These are phyloP conservation scores for Urocolius indicus DNA, from an alignment of 2,113 vertebrate genomes.

Conservation along the genomic window DNA sequence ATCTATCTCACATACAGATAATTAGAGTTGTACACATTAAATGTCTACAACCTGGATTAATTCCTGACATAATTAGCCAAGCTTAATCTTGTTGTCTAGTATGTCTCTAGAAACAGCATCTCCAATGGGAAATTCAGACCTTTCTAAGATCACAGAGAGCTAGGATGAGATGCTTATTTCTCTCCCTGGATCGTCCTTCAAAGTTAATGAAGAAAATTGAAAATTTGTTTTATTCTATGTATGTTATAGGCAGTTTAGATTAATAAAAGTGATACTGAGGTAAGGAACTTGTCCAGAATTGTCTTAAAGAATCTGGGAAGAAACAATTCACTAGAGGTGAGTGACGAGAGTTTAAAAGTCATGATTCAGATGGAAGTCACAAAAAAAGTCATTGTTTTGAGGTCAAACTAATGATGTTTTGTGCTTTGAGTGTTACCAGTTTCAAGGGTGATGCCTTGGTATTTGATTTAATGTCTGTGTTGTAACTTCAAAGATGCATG, in stretches of 20 bases:
- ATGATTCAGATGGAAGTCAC: background rate
- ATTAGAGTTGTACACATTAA: background rate
- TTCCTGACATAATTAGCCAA: background rate
- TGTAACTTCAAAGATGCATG: background rate
- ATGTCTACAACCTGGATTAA: background rate
- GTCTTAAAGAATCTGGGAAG: background rate
- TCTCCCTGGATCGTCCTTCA: background rate
- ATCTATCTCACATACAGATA: background rate
- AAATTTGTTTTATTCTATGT: background rate
- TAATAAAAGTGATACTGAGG: background rate
- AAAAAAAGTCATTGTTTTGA: background rate
- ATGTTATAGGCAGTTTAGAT: background rate
- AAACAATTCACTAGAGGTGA: background rate
- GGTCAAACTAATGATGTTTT: background rate
- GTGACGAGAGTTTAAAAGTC: background rate
- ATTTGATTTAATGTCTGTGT: background rate
- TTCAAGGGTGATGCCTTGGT: fast-evolving
- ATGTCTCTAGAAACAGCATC: background rate
- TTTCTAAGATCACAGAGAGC: background rate
- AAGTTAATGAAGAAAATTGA: background rate
- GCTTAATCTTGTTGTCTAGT: background rate
- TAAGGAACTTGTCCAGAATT: background rate
- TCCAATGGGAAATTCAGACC: background rate
- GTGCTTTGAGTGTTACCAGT: background rate
- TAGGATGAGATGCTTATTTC: background rate